A percentile compares a stretch with the other conserved stretches of the same genome.
These are phyloP conservation scores for Crotophaga sulcirostris DNA, from an alignment of 2,113 vertebrate species.

Conservation along the genomic window DNA sequence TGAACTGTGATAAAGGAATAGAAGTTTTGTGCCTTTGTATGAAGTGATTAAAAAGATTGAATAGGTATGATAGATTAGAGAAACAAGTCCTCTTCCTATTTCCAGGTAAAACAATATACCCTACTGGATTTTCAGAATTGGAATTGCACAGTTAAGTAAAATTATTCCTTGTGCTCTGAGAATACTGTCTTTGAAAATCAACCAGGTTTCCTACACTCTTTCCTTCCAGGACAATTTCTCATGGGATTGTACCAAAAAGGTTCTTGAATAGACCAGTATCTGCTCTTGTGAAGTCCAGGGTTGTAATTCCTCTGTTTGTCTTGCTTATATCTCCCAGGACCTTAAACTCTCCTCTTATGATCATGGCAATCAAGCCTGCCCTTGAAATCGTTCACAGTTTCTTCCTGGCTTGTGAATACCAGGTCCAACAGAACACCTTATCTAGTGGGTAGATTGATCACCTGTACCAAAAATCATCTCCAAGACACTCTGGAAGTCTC, in stretches of 20 bases:
- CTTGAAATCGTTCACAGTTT: not conserved
- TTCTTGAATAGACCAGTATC: not conserved
- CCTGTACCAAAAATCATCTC: not conserved
- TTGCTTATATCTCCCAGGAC: not conserved
- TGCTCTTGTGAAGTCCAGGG: not conserved
- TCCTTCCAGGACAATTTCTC: not conserved
- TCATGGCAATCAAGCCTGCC: not conserved
- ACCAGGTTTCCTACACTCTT: not conserved
- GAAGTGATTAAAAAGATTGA: no score
- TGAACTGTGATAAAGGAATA: not conserved
- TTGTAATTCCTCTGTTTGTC: not conserved
- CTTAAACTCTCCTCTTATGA: not conserved
- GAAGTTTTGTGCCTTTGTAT: not conserved
- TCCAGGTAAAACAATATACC: no score
- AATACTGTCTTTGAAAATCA: not conserved
- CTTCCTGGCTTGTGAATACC: not conserved
- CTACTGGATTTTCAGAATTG: no score
- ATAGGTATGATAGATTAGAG: no score
- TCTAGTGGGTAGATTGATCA: not conserved
- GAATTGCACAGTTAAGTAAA: not conserved
- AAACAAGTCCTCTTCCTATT: no score
- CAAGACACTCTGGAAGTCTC: not conserved
- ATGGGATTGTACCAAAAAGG: not conserved
- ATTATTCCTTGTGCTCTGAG: not conserved
- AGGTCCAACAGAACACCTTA: not conserved